Evolutionary conservation across 2,113 vertebrate genomes (phyloP), one percentile per base, ranked within the genome.

Genomic region (Seriola aureovittata): DNA sequence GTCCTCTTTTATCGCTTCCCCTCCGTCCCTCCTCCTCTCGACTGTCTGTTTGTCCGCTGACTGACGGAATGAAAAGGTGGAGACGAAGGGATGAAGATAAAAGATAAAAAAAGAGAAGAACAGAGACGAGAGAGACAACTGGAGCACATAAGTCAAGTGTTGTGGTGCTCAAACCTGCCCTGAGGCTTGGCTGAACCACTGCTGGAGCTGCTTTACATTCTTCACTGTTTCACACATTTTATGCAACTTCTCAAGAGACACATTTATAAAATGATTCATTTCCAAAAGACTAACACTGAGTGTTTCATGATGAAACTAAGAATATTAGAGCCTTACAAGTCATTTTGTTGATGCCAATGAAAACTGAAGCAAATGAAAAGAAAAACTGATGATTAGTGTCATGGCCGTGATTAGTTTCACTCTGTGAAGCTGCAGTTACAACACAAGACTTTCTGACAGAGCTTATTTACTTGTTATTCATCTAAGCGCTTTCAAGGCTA

Each of bases 1-100:
- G 94, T 95, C 94, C 91, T 93, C 88, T 72, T 92, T 87, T 81
- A 91, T 90, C 78, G 23, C 85, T 77, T 80, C 85, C 55, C 81
- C 81, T 88, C 70, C 54, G 23, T 85, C 82, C 81, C 88, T 66
- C 87, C 88, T 80, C 75, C 83, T 75, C 81, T 72, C 34, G 5
- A 85, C 85, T 67, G 81, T 83, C 85, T 71, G 77, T 88, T 44
- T 88, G 87, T 90, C 85, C 82, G 32, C 76, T 88, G 90, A 90
- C 82, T 93, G 92, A 90, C 82, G 82, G 90, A 88, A 91, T 82
- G 89, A 89, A 89, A 76, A 59, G n/a, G 81, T 82, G 60, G 86
- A 68, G 86, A 81, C 8, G 59, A 83, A 59, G 1, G 44, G 68
- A 86, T 76, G 71, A 79, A 66, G 71, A 85, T 57, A 66, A 78